Evolutionary conservation across 1,140 invertebrate genomes (phyloP), one percentile per base, ranked within the genome.

Genomic region (Bursaphelenchus mucronatus): DNA sequence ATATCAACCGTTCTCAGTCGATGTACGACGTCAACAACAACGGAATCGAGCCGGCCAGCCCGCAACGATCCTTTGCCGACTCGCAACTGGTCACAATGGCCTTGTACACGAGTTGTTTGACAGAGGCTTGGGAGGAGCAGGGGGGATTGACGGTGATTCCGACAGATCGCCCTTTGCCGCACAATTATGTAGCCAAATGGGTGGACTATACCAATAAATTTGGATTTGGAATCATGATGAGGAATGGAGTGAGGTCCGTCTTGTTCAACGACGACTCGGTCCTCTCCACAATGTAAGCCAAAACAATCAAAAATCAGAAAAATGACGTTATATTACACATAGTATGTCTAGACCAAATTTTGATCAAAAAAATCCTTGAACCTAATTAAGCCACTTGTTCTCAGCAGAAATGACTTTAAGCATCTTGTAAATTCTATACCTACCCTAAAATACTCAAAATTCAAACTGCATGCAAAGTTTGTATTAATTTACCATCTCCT

Each of bases 161-260:
- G 13, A 21, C 17, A 21, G 40, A 72, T 40, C 19, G 21, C 17
- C 19, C 56, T 9, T 45, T 72, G n/a, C 68, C 72, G 17, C 49
- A 62, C 17, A 64, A 55, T 11, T 72, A 62, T 57, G 66, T 72
- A 21, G 30, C 41, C 40, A 72, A 72, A 71, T 72, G 70, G 70
- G 70, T 72, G n/a, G 70, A 72, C 47, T 72, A 76, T 44, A 71
- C 70, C 8, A 72, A 72, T 57, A 78, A 76, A 41, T 76, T 76
- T 49, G 70, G 70, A 30, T 72, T 72, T 54, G 75, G 67, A 3
- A 59, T 54, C 21, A 76, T 56, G 6, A 19, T 72, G 15, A 62
- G 57, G 21, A 64, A 72, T 67, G 70, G 70, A 5, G 52, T 59
- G 17, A 47, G 70, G 4, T 47, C 70, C 3, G 15, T 76, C 8